Evolutionary conservation across 2,113 vertebrate genomes (phyloP).

Genomic region (Anoplopoma fimbria): DNA sequence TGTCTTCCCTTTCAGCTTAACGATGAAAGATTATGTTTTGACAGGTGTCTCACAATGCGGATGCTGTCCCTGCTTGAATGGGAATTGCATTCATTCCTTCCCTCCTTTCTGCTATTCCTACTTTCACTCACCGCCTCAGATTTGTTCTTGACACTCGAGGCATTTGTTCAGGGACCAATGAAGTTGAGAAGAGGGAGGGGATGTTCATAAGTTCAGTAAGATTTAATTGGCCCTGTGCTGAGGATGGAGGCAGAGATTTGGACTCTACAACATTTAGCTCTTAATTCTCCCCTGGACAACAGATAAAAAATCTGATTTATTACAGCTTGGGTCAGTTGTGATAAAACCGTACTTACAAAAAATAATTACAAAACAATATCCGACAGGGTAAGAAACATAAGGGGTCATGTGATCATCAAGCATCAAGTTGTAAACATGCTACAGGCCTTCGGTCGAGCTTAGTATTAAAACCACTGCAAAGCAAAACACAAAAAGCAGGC

Average conservation of each 20-base stretch:
- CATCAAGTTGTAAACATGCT: neutral
- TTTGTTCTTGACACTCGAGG: slow-evolving; percentile 49
- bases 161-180: slow-evolving; percentile 33
- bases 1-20: slow-evolving; percentile 48
- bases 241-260: slow-evolving; percentile 13
- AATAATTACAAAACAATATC: neutral
- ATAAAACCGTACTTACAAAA: neutral
- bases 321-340: neutral
- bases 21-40: slow-evolving; percentile 82
- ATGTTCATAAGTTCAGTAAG: slow-evolving; percentile 15
- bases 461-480: neutral
- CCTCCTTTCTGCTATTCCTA: slow-evolving; percentile 36
- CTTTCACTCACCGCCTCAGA: slow-evolving; percentile 33
- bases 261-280: neutral
- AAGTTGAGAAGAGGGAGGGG: slow-evolving; percentile 19
- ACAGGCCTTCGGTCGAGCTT: neutral
- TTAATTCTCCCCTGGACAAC: neutral
- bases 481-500: neutral
- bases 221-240: slow-evolving; percentile 37
- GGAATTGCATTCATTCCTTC: slow-evolving; percentile 76
- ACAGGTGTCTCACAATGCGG: slow-evolving; percentile 80
- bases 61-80: slow-evolving; percentile 70
- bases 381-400: neutral
- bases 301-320: neutral
- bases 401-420: neutral